phyloP scores from a whole-genome alignment of 1,140 invertebrate genomes.

The Euwallacea fornicatus region DNA sequence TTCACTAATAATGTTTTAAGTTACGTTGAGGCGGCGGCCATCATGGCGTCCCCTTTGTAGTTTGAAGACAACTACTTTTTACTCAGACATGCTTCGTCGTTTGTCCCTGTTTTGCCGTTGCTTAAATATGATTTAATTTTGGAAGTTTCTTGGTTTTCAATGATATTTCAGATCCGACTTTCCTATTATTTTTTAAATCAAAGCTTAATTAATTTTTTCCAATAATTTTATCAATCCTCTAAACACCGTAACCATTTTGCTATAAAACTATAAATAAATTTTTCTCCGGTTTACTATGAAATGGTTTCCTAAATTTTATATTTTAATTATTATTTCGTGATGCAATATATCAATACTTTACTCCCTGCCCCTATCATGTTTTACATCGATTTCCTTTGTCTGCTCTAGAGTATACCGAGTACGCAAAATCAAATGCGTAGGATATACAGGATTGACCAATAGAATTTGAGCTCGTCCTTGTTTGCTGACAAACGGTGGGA shows the following conservation, averaged over 20 bases:
- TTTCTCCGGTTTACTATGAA: no score
- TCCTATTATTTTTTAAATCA: background rate
- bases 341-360: background rate
- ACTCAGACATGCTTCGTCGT: no score
- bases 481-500: background rate
- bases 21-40: conserved; percentile 1
- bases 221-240: background rate
- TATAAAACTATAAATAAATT: no score
- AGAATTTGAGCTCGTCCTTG: background rate
- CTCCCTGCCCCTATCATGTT: no score
- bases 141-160: background rate
- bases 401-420: conserved; percentile 24
- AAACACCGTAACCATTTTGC: background rate
- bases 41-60: conserved; percentile 2
- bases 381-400: background rate
- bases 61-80: no score
- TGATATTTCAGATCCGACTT: background rate
- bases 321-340: no score
- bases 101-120: no score
- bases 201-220: background rate
- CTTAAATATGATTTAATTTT: no score
- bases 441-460: conserved; percentile 33
- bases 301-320: no score
- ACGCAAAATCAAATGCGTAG: conserved; percentile 31
- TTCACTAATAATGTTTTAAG: background rate